These are phyloP conservation scores for Nycticebus coucang DNA, from an alignment of 2,113 vertebrate species.

Conservation along the genomic window DNA sequence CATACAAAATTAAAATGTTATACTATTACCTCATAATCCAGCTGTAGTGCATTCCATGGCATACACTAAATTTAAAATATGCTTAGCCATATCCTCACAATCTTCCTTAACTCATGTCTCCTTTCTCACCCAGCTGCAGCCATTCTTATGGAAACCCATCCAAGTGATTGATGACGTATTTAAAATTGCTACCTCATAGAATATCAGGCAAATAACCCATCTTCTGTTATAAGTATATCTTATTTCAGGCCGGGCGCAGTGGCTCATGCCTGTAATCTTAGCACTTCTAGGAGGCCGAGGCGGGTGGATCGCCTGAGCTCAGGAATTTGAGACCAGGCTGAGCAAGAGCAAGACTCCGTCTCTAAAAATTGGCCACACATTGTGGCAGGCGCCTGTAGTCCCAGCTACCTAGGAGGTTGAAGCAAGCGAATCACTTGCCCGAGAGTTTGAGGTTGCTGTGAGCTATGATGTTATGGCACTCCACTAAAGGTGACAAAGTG, in stretches of 20 bases:
- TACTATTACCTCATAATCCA: slow-evolving; percentile 5
- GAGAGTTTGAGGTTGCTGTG: no score
- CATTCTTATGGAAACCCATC: neutral
- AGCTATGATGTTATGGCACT: no score
- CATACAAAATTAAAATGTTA: neutral
- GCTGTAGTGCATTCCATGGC: neutral
- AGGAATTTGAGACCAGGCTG: no score
- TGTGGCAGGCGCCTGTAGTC: no score
- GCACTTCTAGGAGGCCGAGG: no score
- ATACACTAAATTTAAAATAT: slow-evolving; percentile 47
- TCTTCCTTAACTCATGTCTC: neutral
- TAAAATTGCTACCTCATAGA: neutral
- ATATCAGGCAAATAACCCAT: neutral
- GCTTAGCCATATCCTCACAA: neutral
- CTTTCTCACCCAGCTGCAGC: neutral
- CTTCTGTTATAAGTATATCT: neutral
- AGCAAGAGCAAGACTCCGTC: no score
- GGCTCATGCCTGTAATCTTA: no score
- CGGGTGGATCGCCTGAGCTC: no score
- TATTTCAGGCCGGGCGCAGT: neutral
- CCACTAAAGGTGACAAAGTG: no score
- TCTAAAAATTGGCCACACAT: no score
- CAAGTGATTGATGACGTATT: neutral
- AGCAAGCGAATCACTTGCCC: no score
- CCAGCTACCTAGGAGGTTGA: no score